Evolutionary conservation across 2,888 invertebrate species (phyloP).

Genomic region (Nephrotoma flavescens): DNA sequence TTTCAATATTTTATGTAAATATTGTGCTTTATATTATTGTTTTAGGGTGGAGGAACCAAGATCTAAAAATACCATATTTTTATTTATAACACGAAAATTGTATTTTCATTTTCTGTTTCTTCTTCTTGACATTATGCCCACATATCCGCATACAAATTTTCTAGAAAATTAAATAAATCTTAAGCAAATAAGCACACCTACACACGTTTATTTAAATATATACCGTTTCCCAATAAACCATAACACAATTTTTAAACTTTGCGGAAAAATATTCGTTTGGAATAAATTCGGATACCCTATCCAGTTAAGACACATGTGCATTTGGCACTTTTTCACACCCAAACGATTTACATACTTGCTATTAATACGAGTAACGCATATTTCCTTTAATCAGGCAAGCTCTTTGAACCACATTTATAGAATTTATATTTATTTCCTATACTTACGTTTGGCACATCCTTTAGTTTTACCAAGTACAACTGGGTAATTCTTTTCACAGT

Average conservation of each 20-base stretch:
- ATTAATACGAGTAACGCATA: too few species aligned
- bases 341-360: too few species aligned
- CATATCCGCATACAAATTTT: neutral
- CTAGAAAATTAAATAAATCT: neutral
- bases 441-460: slow-evolving; percentile 76
- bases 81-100: neutral
- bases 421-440: neutral
- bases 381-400: too few species aligned
- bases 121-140: neutral
- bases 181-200: neutral
- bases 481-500: slow-evolving; percentile 70
- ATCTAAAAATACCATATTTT: neutral
- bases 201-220: neutral
- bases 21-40: neutral
- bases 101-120: neutral
- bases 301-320: neutral
- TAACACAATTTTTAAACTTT: too few species aligned
- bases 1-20: neutral
- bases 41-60: neutral
- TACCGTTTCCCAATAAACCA: too few species aligned
- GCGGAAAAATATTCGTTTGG: too few species aligned
- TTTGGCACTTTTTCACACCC: neutral
- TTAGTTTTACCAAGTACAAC: slow-evolving; percentile 59
- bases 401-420: too few species aligned
- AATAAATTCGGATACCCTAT: too few species aligned